Conservation (phyloP, 2,797 vertebrate genomes). For the Aeoliscus strigatus region DNA sequence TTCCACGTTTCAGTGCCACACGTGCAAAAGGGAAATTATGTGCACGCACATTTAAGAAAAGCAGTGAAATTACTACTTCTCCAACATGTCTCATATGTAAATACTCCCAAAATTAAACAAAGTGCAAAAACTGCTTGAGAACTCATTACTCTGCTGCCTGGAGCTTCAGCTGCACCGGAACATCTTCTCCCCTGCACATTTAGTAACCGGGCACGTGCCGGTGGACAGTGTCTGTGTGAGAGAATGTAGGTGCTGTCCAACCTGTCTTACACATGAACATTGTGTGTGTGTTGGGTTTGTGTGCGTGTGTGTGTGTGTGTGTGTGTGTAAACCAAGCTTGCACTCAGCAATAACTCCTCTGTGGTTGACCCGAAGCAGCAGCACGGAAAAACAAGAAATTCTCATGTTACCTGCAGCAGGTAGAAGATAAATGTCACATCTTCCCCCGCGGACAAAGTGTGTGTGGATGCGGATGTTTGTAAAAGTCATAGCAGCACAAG, state of each 20-base stretch:
- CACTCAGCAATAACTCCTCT: no score
- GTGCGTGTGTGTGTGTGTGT: constrained; percentile 10
- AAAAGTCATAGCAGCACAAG: constrained; percentile 62
- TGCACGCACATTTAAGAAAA: neutral
- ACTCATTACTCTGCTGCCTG: no score
- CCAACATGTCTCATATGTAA: no score
- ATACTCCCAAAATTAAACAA: no score
- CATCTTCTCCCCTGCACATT: constrained; percentile 14
- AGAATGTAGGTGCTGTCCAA: constrained; percentile 24
- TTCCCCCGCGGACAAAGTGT: constrained; percentile 47
- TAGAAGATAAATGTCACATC: constrained; percentile 64
- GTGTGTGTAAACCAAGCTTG: no score
- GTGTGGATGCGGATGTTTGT: constrained; percentile 49
- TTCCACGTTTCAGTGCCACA: no score
- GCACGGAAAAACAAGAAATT: constrained; percentile 8
- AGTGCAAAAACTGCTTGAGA: no score
- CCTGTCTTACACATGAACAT: constrained; percentile 24
- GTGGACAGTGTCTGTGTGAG: constrained; percentile 34
- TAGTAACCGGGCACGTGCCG: neutral
- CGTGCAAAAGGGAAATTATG: neutral
- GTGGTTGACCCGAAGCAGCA: constrained; percentile 22
- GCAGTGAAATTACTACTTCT: constrained; percentile 10
- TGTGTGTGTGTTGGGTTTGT: constrained; percentile 43
- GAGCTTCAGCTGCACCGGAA: constrained; percentile 17
- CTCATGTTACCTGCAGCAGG: constrained; percentile 32